phyloP scores from a whole-genome alignment of 2,888 invertebrate species.

The Caenorhabditis plicata region DNA sequence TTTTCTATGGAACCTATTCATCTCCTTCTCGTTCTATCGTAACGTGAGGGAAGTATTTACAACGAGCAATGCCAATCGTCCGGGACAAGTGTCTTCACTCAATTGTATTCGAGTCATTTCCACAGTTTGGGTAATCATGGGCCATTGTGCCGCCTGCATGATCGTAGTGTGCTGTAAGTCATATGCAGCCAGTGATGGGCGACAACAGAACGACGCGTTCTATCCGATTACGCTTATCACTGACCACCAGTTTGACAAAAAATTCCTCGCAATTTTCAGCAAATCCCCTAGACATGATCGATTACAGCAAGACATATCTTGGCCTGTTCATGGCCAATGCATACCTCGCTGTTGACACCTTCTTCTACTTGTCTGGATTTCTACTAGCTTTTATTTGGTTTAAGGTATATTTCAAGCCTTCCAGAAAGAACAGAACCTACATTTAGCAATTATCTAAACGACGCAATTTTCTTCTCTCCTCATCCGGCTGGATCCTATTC shows the following conservation, averaged over 20 bases:
- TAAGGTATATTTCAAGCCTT: conserved; percentile 5
- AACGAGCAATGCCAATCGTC: conserved; percentile 12
- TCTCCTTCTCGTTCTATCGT: conserved; percentile 42
- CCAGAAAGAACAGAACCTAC: no score
- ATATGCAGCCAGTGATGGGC: not conserved
- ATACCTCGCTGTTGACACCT: conserved; percentile 39
- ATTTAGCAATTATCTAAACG: conserved; percentile 3
- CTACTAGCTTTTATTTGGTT: conserved; percentile 34
- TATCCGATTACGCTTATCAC: not conserved
- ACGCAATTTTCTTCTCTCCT: conserved; percentile 16
- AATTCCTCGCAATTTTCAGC: conserved; percentile 11
- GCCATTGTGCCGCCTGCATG: conserved; percentile 24
- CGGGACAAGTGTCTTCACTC: conserved; percentile 26
- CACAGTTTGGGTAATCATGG: conserved; percentile 37
- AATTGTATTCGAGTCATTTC: conserved; percentile 32
- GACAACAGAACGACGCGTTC: not conserved
- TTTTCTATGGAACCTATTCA: conserved; percentile 22
- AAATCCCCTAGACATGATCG: conserved; percentile 35
- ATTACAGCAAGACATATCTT: conserved; percentile 22
- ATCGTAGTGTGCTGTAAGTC: conserved; percentile 23
- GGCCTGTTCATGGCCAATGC: conserved; percentile 29
- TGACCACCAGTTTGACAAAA: not conserved
- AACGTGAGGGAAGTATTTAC: conserved; percentile 39
- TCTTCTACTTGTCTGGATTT: conserved; percentile 39
- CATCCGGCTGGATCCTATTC: conserved; percentile 45